A percentile compares a stretch with the other conserved stretches of the same genome.
Evolutionary conservation across 2,797 vertebrate genomes (phyloP).

Genomic region (Enteromius afrohamiltoni): DNA sequence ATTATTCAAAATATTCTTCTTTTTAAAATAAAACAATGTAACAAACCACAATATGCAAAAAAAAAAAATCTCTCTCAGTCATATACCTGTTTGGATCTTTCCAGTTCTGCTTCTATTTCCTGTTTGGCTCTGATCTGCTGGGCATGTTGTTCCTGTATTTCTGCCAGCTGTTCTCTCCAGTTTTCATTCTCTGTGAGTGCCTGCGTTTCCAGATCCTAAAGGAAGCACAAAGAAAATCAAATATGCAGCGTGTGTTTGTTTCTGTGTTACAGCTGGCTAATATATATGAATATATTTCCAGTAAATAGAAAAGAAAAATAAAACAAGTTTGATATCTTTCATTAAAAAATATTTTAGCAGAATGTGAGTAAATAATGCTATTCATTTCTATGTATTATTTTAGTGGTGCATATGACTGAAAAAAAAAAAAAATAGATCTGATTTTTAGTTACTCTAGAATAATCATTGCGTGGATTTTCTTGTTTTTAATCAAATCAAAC

Average conservation of each 20-base stretch:
- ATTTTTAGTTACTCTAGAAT: background rate
- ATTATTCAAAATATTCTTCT: background rate
- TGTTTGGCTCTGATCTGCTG: constrained; percentile 82
- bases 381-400: background rate
- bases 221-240: background rate
- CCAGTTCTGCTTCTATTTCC: constrained; percentile 89
- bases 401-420: background rate
- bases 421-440: background rate
- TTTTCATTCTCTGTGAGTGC: constrained; percentile 88
- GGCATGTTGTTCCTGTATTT: constrained; percentile 86
- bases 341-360: background rate
- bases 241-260: constrained; percentile 52
- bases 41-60: background rate
- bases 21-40: background rate
- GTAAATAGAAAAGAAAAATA: background rate
- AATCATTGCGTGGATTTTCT: background rate
- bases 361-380: background rate
- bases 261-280: constrained; percentile 74
- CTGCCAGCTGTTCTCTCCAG: constrained; percentile 87
- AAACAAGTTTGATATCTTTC: background rate
- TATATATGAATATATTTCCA: background rate
- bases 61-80: background rate
- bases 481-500: background rate
- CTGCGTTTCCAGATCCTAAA: constrained; percentile 90
- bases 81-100: constrained; percentile 80